Base-by-base conservation (phyloP, 2,888 invertebrate species). In the Conchocele bisecta region DNA sequence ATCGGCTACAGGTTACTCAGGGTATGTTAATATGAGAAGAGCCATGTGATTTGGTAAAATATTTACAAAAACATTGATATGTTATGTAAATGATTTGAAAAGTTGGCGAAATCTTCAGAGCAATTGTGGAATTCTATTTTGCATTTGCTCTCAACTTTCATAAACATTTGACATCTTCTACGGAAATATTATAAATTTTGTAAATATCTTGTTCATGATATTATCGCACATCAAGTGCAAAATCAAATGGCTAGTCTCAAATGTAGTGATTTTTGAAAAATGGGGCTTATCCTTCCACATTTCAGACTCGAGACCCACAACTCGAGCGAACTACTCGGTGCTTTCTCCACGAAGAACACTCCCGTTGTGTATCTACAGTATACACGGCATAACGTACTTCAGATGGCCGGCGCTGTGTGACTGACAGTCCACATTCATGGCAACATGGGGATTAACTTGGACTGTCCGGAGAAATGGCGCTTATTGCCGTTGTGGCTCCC, bases 321-420 rank as follows among this genome's bases (percentile, higher is more conserved):
- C 5, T 85, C 85, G 1, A 68, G 86, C 22, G 89, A 88, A 54
- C 92, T 98, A 66, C 90, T 98, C 68, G 94, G 96, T 63, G 95
- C 95, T 44, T 99, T 96, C 92, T 94, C 96, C 15, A 98, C 98
- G 0, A 99, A 99, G 92, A 95, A 94, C 86, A 96, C 98, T 0
- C 95, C 98, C 0, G 93, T 99, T 1, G 60, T 66, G 7, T 71
- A 69, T 22, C 60, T 76, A 1, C 66, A 70, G 56, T 73, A 65
- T 37, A 67, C 54, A 1, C 42, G 58, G 7, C 72, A 72, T 50
- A 72, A 76, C 56, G 61, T 72, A 24, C 46, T 76, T n/a, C 65
- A 65, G 31, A 69, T 66, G 46, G 67, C 77, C 9, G 77, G 74
- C 0, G 60, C 71, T n/a, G n/a, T n/a, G n/a, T n/a, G n/a, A n/a